Base-by-base conservation (phyloP, 2,113 vertebrate species). In the Pygoscelis antarcticus region DNA sequence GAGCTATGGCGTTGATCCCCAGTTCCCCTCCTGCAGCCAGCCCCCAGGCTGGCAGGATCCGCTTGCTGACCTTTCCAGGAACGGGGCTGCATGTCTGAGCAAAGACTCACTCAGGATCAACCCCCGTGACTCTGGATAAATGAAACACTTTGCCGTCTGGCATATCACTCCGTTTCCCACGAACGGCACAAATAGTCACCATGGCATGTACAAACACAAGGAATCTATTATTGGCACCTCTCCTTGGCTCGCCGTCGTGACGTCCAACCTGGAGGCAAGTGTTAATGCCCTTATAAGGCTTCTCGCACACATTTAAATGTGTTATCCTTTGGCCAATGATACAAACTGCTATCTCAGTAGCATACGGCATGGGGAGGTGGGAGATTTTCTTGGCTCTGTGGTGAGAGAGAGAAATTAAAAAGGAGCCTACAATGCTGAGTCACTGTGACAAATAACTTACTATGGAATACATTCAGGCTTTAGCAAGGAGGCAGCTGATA, bases 371-470 rank as follows among this genome's bases (percentile, higher is more conserved):
- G 96, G 98, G 97, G 97, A 98, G 93, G 98, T 98, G 98, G 98
- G 98, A 98, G 98, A 97, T 91, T 98, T 98, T 98, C 97, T 98
- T 98, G 98, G 98, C 98, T 98, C 93, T 74, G 83, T 98, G 98
- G 98, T 97, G 97, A 98, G 97, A 98, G 98, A 98, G 97, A 98
- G 96, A 98, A 97, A 97, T 97, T 97, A 97, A 98, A 98, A 98
- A 98, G 97, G 98, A 98, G 98, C 98, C 98, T 98, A 98, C 98
- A 98, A 98, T 97, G 98, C 98, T 98, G 98, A 98, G 97, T 98
- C 98, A 98, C 98, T 97, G 93, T 97, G 98, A 97, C 96, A 98
- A 98, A 98, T 97, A 97, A 97, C 98, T 98, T 98, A 98, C 98
- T 98, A 98, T 98, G 98, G 98, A 98, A 98, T 98, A 98, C 97